phyloP scores from a whole-genome alignment of 2,888 invertebrate genomes.

The Panopea generosa region DNA sequence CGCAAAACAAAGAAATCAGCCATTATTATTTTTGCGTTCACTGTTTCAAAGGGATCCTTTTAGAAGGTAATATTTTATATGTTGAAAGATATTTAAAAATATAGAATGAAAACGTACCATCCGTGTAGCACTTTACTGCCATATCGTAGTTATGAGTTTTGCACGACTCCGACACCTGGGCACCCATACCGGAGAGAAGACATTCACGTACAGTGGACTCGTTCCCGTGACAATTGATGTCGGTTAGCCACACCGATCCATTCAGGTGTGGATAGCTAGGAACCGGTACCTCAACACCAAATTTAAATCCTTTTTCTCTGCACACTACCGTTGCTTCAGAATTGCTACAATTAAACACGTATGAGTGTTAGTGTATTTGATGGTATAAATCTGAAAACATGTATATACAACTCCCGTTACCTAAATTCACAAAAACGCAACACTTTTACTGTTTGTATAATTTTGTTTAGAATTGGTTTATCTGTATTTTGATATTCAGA shows the following conservation, averaged over 20 bases:
- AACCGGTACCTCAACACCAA: constrained; percentile 62
- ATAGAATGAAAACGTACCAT: constrained; percentile 57
- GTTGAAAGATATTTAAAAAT: too few relatives aligned
- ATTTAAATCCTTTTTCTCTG: constrained; percentile 69
- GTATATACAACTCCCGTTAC: too few relatives aligned
- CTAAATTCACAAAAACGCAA: too few relatives aligned
- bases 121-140: constrained; percentile 71
- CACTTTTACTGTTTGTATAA: too few relatives aligned
- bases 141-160: constrained; percentile 59
- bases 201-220: constrained; percentile 69
- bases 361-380: neutral
- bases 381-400: too few relatives aligned
- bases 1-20: too few relatives aligned
- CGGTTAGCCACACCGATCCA: constrained; percentile 78
- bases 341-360: constrained; percentile 29
- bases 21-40: too few relatives aligned
- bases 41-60: too few relatives aligned
- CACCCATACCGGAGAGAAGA: constrained; percentile 64
- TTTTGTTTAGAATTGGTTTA: too few relatives aligned
- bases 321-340: constrained; percentile 76
- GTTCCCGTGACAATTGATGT: constrained; percentile 85
- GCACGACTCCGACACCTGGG: constrained; percentile 44
- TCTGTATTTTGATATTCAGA: too few relatives aligned
- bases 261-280: constrained; percentile 39
- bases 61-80: too few relatives aligned